Evolutionary conservation across 2,797 vertebrate genomes (phyloP), one percentile per base, ranked within the genome.

Genomic region (Poeciliopsis gracilis): DNA sequence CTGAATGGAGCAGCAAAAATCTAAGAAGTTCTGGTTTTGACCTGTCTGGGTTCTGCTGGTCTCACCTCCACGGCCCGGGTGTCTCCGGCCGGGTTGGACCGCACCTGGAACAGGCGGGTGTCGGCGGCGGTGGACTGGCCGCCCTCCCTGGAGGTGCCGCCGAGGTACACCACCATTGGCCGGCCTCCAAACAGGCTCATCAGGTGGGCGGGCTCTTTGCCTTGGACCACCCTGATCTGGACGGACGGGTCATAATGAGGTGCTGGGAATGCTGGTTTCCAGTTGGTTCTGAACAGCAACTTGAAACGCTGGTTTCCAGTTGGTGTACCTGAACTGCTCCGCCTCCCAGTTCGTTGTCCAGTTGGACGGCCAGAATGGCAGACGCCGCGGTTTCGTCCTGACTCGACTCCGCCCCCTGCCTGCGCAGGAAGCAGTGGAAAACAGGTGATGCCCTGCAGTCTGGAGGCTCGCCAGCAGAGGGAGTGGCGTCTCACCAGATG

Each of bases 201-300:
- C 85, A 99, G 95, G 59, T 99, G 98, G 78, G 98, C 96, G 0
- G 98, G 98, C 88, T 99, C 98, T 73, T 99, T 99, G 59, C 98
- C 98, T 90, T 99, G 98, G 76, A 98, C 90, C 43, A 98, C 98
- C 55, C 97, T 96, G 90, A 98, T 5, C 72, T 23, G 63, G 47
- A 7, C 28, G 16, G 71, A 72, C 46, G 36, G 30, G 18, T 72
- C 12, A 66, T 46, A 78, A 43, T 53, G n/a, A 67, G 4, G 23
- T 79, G 46, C 15, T 47, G 46, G 16, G 16, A 47, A 47, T 2
- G 46, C 46, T 47, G 46, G 16, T 47, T 47, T 5, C 46, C 46
- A 16, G 46, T 47, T 47, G 46, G 46, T 47, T 47, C 46, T 47
- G 46, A 47, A 18, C 46, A 47, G 15, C 46, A 18, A 46, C 45